phyloP scores from a whole-genome alignment of 92 coral and sea anemone genomes.

The Muricea muricata region DNA sequence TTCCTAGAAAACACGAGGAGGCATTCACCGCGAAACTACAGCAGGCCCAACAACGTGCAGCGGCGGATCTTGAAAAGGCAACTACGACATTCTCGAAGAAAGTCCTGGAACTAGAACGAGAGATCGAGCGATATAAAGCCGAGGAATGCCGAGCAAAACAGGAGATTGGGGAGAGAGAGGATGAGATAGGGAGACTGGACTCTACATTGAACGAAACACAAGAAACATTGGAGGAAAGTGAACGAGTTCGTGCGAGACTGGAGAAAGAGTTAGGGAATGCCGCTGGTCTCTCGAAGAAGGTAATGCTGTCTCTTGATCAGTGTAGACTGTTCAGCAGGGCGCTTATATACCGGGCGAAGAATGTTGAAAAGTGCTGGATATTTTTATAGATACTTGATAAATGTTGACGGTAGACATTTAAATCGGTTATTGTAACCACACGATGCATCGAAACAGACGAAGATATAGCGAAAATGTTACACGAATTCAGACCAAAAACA shows the following conservation, averaged over 20 bases:
- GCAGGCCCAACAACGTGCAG: constrained; percentile 74
- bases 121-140: constrained; percentile 78
- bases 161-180: constrained; percentile 89
- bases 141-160: constrained; percentile 83
- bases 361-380: no score
- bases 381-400: no score
- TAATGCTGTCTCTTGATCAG: constrained; percentile 30
- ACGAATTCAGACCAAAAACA: no score
- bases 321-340: background rate
- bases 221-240: constrained; percentile 78
- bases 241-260: constrained; percentile 76
- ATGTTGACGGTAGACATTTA: no score
- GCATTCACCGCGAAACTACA: constrained; percentile 77
- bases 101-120: constrained; percentile 83
- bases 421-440: no score
- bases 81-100: constrained; percentile 73
- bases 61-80: constrained; percentile 85
- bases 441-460: no score
- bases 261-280: constrained; percentile 94
- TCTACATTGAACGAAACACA: constrained; percentile 82
- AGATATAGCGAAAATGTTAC: no score
- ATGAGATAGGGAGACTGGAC: constrained; percentile 93
- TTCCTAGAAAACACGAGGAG: constrained; percentile 77
- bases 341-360: no score
- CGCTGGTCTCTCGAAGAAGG: constrained; percentile 89